These are phyloP conservation scores for Xenentodon cancila DNA, from an alignment of 2,797 vertebrate species.

Conservation along the genomic window DNA sequence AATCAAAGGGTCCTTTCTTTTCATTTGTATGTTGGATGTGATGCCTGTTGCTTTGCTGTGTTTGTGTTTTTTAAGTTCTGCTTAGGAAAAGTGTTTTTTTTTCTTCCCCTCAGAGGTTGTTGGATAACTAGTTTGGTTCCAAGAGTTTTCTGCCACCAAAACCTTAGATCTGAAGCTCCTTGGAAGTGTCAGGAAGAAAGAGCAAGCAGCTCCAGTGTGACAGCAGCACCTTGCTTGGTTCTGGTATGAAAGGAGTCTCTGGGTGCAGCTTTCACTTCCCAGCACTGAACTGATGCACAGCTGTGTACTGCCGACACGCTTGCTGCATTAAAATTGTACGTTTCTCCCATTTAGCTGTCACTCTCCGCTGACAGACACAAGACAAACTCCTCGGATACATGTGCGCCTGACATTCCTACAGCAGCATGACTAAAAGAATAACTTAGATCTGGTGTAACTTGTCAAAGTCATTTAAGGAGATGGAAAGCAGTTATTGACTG, in stretches of 20 bases:
- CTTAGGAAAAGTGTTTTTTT: neutral
- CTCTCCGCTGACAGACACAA: slow-evolving; percentile 42
- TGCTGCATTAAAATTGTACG: slow-evolving; percentile 47
- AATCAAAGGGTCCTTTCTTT: slow-evolving; percentile 24
- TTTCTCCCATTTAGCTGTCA: slow-evolving; percentile 51
- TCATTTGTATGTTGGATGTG: slow-evolving; percentile 34
- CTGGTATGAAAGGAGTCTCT: slow-evolving; percentile 48
- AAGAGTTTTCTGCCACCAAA: slow-evolving; percentile 33
- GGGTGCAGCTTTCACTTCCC: slow-evolving; percentile 42
- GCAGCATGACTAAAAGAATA: slow-evolving; percentile 23
- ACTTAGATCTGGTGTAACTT: slow-evolving; percentile 22
- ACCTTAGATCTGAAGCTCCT: slow-evolving; percentile 53
- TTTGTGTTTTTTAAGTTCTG: slow-evolving; percentile 26
- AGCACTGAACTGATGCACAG: slow-evolving; percentile 36
- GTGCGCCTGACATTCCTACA: slow-evolving; percentile 7
- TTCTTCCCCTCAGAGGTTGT: slow-evolving; percentile 9
- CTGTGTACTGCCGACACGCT: slow-evolving; percentile 35
- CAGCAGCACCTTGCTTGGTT: slow-evolving; percentile 35
- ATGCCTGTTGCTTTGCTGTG: slow-evolving; percentile 47
- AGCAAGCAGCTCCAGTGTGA: slow-evolving; percentile 36
- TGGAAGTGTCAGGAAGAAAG: slow-evolving; percentile 57
- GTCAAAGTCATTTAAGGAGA: slow-evolving; percentile 29
- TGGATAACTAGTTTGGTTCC: slow-evolving; percentile 22
- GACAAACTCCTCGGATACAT: slow-evolving; percentile 25
- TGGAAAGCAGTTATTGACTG: slow-evolving; percentile 2